Percentiles rank a stretch among this genome's conserved stretches.
These are phyloP conservation scores for Dasysyrphus albostriatus DNA, from an alignment of 2,888 invertebrate species.

Conservation along the genomic window DNA sequence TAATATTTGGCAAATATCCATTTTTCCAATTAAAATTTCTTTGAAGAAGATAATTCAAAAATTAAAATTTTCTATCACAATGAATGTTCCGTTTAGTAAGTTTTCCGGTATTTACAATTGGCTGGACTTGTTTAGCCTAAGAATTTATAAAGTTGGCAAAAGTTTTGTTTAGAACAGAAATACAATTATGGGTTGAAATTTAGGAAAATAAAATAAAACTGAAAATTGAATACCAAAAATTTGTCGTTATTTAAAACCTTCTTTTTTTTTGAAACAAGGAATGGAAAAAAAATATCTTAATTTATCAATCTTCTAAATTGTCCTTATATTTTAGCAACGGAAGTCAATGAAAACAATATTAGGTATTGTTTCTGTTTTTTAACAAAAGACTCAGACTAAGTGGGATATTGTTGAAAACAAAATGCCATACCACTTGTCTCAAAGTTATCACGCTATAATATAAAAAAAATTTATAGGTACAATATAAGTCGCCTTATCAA, in stretches of 20 bases:
- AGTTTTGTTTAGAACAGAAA: not conserved
- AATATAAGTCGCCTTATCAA: slow-evolving; percentile 18
- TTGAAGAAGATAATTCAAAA: not conserved
- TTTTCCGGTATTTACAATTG: not conserved
- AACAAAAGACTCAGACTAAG: not conserved
- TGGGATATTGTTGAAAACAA: not conserved
- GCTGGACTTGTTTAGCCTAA: not conserved
- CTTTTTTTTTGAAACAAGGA: no score
- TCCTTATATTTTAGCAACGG: not conserved
- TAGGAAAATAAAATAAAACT: no score
- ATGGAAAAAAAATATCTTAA: no score
- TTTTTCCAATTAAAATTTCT: slow-evolving; percentile 7
- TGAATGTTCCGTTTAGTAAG: not conserved
- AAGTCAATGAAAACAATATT: not conserved
- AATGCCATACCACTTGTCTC: not conserved
- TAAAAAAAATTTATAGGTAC: not conserved
- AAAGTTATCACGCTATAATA: not conserved
- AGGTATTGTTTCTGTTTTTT: not conserved
- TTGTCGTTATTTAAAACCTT: no score
- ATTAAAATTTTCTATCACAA: not conserved
- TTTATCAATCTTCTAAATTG: no score
- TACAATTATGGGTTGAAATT: not conserved
- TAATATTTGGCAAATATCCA: slow-evolving; percentile 17
- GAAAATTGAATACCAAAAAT: no score
- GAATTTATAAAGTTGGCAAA: not conserved